Conservation (phyloP, 2,113 vertebrate genomes). For the Protobothrops mucrosquamatus region DNA sequence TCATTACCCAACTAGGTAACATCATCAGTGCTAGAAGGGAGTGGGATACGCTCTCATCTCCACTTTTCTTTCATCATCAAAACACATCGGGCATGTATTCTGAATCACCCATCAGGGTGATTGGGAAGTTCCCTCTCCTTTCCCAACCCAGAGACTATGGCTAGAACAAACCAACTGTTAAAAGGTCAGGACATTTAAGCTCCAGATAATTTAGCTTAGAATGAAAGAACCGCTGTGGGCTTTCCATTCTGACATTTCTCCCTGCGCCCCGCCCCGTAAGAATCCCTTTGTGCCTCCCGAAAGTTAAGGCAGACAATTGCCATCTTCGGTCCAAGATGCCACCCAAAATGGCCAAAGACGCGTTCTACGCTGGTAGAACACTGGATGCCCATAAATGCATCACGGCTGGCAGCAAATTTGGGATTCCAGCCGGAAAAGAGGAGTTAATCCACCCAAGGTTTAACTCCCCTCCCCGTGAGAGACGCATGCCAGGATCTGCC, state of each 20-base stretch:
- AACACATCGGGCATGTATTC: neutral
- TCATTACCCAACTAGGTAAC: too few species aligned
- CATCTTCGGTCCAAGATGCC: neutral
- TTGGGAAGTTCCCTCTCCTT: slow-evolving; percentile 26
- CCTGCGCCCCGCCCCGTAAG: slow-evolving; percentile 39
- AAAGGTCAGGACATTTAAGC: slow-evolving; percentile 52
- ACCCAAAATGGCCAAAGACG: slow-evolving; percentile 19
- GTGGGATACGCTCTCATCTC: too few species aligned
- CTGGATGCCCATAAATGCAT: neutral
- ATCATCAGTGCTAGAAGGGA: too few species aligned
- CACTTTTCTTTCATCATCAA: neutral
- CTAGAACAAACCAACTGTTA: slow-evolving; percentile 42
- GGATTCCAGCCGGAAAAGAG: neutral
- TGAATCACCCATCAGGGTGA: slow-evolving; percentile 12
- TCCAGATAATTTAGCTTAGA: slow-evolving; percentile 28
- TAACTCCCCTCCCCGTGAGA: neutral
- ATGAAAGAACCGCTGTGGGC: slow-evolving; percentile 36
- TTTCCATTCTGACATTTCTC: slow-evolving; percentile 51
- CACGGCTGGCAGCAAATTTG: neutral
- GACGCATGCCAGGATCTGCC: rapidly evolving
- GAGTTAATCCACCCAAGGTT: neutral
- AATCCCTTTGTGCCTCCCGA: slow-evolving; percentile 47
- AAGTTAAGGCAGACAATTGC: slow-evolving; percentile 31
- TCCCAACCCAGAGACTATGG: slow-evolving; percentile 30
- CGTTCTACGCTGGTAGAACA: too few species aligned